These are phyloP conservation scores for Helarctos malayanus DNA, from an alignment of 2,797 vertebrate genomes.

Conservation along the genomic window DNA sequence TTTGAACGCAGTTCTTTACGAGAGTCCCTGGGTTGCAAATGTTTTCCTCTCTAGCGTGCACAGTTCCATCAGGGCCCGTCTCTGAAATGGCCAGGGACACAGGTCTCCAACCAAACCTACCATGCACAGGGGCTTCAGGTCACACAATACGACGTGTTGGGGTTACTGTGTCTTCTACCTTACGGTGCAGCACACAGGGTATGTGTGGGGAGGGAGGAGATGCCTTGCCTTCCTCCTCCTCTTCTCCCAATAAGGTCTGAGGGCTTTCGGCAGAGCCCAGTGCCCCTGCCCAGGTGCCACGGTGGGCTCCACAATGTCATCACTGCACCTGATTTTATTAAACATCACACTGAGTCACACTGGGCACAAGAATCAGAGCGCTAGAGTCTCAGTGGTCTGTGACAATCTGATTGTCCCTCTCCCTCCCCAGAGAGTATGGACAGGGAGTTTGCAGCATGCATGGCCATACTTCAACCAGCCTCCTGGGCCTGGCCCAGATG, in stretches of 20 bases:
- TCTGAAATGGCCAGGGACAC: neutral
- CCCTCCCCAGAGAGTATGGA: neutral
- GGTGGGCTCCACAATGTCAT: neutral
- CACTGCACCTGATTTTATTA: neutral
- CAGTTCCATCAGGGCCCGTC: neutral
- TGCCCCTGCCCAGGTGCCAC: neutral
- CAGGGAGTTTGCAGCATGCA: neutral
- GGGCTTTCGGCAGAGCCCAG: neutral
- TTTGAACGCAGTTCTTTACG: neutral
- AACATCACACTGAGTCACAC: neutral
- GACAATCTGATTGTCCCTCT: neutral
- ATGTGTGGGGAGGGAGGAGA: too few species aligned
- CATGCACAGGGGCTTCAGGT: neutral
- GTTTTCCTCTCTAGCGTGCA: neutral
- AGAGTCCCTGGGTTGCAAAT: neutral
- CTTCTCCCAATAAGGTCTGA: neutral
- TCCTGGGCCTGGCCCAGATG: neutral
- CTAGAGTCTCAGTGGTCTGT: neutral
- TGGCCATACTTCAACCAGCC: neutral
- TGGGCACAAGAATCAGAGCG: neutral
- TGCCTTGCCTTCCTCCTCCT: neutral
- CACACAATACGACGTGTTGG: neutral
- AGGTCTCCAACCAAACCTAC: neutral
- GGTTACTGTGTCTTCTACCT: too few species aligned
- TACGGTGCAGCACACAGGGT: neutral